Evolutionary conservation across 2,113 vertebrate species (phyloP), one percentile per base, ranked within the genome.

Genomic region (Harpagus bidentatus): DNA sequence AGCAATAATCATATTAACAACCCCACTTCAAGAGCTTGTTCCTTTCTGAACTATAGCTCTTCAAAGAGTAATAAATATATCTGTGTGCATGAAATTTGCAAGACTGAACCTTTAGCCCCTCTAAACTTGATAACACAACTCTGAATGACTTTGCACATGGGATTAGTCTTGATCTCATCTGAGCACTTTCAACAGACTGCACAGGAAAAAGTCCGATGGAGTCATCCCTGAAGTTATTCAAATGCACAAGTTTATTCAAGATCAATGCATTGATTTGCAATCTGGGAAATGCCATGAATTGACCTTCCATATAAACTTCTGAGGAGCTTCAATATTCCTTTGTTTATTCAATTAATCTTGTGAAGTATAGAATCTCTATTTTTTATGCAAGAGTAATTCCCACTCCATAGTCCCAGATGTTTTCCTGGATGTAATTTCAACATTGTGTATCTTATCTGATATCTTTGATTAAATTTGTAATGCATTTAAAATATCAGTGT

Each of bases 401-500:
- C 11, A 13, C 20, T 86, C 47, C 55, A 28, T 56, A 71, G 86
- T 45, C 81, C 70, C 96, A 95, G 88, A 79, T 95, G 97, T 94
- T 97, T 95, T 93, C 48, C 91, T 87, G 73, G 47, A 58, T 95
- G 65, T 16, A 88, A 96, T 95, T 89, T 95, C 84, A 89, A 79
- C 16, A 56, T 6, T 71, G n/a, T 72, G 29, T 84, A 43, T n/a
- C 78, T 82, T 72, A 61, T 65, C 95, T 56, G 80, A 61, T 80
- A 84, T 34, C 38, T 95, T 82, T 96, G 86, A 96, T 96, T 95
- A 91, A 95, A 93, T 95, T 72, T 85, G 48, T 42, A 93, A 95
- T 87, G 73, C 53, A 87, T 95, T 96, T 93, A 87, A 87, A 95
- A 79, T 95, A 95, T 53, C 95, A 95, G 17, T 58, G 10, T 74